These are phyloP conservation scores for Sorex araneus DNA, from an alignment of 2,113 vertebrate genomes.

Conservation along the genomic window DNA sequence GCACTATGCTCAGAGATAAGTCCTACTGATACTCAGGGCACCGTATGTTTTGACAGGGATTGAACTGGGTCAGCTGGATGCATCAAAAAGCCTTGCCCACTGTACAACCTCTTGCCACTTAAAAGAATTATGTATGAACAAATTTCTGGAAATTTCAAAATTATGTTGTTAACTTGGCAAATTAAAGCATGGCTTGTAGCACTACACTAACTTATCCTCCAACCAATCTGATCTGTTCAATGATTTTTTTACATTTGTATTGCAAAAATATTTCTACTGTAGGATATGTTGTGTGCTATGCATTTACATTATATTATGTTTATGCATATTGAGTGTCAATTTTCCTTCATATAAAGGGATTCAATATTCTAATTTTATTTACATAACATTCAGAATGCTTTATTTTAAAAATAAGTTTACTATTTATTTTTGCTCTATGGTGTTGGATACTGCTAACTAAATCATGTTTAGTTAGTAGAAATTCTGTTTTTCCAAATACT, in stretches of 20 bases:
- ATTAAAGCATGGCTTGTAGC: slow-evolving; percentile 27
- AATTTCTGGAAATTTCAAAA: neutral
- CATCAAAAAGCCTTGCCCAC: too few species aligned
- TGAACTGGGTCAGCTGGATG: too few species aligned
- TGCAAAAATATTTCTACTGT: slow-evolving; percentile 37
- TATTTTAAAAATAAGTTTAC: slow-evolving; percentile 38
- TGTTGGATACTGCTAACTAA: neutral
- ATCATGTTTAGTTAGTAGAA: slow-evolving; percentile 62
- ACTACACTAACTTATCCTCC: slow-evolving; percentile 48
- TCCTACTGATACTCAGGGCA: slow-evolving; percentile 14
- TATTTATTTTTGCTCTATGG: slow-evolving; percentile 36
- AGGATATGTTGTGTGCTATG: neutral
- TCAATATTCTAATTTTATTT: slow-evolving; percentile 19
- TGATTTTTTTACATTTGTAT: slow-evolving; percentile 9
- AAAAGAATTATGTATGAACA: slow-evolving; percentile 36
- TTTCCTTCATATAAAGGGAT: neutral
- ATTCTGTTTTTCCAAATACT: slow-evolving; percentile 53
- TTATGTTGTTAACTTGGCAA: slow-evolving; percentile 14
- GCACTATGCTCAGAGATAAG: neutral
- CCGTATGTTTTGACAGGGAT: neutral
- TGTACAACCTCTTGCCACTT: neutral
- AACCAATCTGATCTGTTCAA: slow-evolving; percentile 47
- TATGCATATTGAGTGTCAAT: neutral
- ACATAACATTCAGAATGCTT: slow-evolving; percentile 59
- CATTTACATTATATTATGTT: slow-evolving; percentile 33